Evolutionary conservation across 2,888 invertebrate species (phyloP).

Genomic region (Pterobdella sp.): DNA sequence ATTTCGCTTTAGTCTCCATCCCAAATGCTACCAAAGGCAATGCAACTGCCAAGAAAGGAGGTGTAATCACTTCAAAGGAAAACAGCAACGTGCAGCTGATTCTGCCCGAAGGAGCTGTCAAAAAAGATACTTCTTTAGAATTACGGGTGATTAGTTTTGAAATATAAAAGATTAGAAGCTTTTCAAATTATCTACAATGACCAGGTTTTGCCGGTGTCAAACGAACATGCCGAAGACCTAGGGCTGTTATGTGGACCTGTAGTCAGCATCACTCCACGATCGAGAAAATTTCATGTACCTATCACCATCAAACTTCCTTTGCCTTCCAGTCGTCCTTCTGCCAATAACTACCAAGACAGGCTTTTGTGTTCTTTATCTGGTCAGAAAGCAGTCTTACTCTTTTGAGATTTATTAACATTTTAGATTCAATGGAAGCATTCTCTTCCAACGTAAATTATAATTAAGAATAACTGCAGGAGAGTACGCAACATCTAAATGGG

Average conservation of each 20-base stretch:
- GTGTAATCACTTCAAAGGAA: constrained; percentile 22
- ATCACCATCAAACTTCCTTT: constrained; percentile 32
- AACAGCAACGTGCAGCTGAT: constrained; percentile 21
- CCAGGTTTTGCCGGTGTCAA: constrained; percentile 9
- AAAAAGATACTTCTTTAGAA: constrained; percentile 25
- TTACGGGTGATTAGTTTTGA: constrained; percentile 25
- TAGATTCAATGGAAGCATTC: too few relatives aligned
- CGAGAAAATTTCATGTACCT: constrained; percentile 31
- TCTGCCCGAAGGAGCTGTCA: constrained; percentile 31
- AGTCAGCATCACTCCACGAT: constrained; percentile 28
- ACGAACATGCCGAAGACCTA: constrained; percentile 8
- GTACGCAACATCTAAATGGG: constrained; percentile 29
- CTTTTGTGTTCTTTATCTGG: constrained; percentile 29
- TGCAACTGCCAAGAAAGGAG: constrained; percentile 25
- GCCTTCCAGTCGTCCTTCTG: constrained; percentile 3
- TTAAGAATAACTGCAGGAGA: constrained; percentile 25
- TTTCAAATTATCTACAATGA: background rate
- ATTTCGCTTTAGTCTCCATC: constrained; percentile 64
- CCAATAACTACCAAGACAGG: background rate
- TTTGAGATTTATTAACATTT: too few relatives aligned
- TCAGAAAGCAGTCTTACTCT: too few relatives aligned
- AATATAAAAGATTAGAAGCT: background rate
- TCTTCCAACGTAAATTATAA: too few relatives aligned
- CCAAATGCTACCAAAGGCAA: background rate
- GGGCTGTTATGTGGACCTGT: constrained; percentile 25